These are phyloP conservation scores for Epizoanthus rinbou DNA, from an alignment of 92 coral and sea anemone species.

Conservation along the genomic window DNA sequence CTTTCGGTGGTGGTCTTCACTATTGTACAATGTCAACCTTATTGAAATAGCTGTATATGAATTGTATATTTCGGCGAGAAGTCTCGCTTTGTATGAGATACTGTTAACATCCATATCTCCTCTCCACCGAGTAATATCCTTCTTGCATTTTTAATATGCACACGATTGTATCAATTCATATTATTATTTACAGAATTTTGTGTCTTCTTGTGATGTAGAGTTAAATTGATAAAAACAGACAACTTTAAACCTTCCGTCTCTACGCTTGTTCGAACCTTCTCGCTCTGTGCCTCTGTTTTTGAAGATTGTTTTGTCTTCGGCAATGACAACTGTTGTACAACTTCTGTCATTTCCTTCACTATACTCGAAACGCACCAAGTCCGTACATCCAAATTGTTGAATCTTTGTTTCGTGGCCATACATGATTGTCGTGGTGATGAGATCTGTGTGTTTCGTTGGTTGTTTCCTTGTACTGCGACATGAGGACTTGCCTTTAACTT, in stretches of 20 bases:
- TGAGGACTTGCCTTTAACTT: not conserved
- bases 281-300: too few relatives aligned
- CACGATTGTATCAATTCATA: too few relatives aligned
- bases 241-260: constrained; percentile 3
- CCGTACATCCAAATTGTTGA: not conserved
- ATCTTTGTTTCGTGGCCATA: constrained; percentile 3
- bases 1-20: too few relatives aligned
- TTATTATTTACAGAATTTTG: not conserved
- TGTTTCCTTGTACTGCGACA: not conserved
- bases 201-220: not conserved
- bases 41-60: too few relatives aligned
- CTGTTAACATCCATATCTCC: too few relatives aligned
- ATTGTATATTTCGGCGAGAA: too few relatives aligned
- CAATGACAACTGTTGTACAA: constrained; percentile 25
- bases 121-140: too few relatives aligned
- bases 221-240: constrained; percentile 6
- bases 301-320: not conserved
- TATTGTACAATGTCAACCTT: too few relatives aligned
- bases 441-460: constrained; percentile 8
- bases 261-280: not conserved
- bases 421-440: constrained; percentile 3
- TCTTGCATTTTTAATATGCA: too few relatives aligned
- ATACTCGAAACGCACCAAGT: constrained; percentile 12
- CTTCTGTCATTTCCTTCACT: not conserved
- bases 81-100: too few relatives aligned